Evolutionary conservation across 37 sponge, comb jelly and placozoan species (phyloP).

Genomic region (Agelas oroides): DNA sequence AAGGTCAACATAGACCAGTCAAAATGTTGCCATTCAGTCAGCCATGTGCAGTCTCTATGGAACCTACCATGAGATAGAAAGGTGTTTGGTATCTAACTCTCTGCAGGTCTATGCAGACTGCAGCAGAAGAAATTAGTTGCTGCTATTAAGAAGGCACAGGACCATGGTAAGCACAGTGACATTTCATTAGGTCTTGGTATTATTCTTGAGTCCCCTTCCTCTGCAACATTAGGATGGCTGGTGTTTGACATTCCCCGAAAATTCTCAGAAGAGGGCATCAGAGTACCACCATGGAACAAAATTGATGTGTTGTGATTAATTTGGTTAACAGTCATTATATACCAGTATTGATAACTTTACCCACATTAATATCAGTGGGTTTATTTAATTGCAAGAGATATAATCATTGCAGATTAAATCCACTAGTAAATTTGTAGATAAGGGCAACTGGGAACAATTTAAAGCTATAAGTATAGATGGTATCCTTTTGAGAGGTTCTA

Average conservation of each 20-base stretch:
- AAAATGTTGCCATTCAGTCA: no score
- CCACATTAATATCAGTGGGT: not conserved
- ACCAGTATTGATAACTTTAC: no score
- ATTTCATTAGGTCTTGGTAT: not conserved
- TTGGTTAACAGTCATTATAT: not conserved
- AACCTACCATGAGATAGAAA: no score
- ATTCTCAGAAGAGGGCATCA: not conserved
- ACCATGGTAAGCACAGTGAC: constrained; percentile 41
- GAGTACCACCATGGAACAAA: constrained; percentile 40
- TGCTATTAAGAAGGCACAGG: constrained; percentile 62
- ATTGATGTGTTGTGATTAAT: not conserved
- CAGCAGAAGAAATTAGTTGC: constrained; percentile 76
- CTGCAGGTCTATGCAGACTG: constrained; percentile 74
- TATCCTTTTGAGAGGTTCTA: no score
- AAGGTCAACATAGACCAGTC: no score
- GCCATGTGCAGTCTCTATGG: no score
- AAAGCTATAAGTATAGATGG: no score
- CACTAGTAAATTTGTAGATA: no score
- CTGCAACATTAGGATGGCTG: constrained; percentile 19
- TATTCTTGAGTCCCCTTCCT: not conserved
- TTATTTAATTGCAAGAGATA: not conserved
- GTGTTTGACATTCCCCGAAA: constrained; percentile 32
- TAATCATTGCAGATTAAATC: no score
- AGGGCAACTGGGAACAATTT: no score
- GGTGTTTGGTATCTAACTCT: no score